Percentiles rank a stretch among this genome's conserved stretches.
Conservation (phyloP, 2,113 vertebrate species). For the Callocephalon fimbriatum region DNA sequence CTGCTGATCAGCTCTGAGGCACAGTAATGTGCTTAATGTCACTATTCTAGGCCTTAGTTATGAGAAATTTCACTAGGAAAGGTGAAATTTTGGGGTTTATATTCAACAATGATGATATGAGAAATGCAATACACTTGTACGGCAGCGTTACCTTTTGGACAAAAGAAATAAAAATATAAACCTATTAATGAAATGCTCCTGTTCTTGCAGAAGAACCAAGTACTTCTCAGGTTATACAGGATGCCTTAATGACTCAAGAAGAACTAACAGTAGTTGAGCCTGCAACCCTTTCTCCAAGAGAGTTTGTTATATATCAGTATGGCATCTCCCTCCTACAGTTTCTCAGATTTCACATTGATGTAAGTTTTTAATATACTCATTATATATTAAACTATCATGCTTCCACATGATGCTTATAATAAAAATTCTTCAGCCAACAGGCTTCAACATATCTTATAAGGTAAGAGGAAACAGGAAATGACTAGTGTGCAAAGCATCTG, state of each 20-base stretch:
- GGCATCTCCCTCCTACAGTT: slow-evolving; percentile 81
- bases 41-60: not conserved
- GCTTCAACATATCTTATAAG: not conserved
- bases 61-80: not conserved
- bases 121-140: not conserved
- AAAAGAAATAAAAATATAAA: not conserved
- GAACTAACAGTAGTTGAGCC: slow-evolving; percentile 70
- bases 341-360: slow-evolving; percentile 76
- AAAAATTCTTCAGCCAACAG: not conserved
- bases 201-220: slow-evolving; percentile 28
- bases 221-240: slow-evolving; percentile 68
- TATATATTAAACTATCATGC: not conserved
- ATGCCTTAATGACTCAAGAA: slow-evolving; percentile 75
- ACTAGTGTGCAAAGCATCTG: not conserved
- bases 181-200: not conserved
- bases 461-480: not conserved
- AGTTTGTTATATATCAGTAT: slow-evolving; percentile 85
- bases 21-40: not conserved
- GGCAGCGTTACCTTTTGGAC: not conserved
- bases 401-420: not conserved
- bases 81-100: not conserved
- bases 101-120: not conserved
- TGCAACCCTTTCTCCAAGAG: slow-evolving; percentile 78
- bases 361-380: slow-evolving; percentile 43
- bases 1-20: not conserved